Conservation (phyloP, 2,113 vertebrate genomes). For the Blennius ocellaris region DNA sequence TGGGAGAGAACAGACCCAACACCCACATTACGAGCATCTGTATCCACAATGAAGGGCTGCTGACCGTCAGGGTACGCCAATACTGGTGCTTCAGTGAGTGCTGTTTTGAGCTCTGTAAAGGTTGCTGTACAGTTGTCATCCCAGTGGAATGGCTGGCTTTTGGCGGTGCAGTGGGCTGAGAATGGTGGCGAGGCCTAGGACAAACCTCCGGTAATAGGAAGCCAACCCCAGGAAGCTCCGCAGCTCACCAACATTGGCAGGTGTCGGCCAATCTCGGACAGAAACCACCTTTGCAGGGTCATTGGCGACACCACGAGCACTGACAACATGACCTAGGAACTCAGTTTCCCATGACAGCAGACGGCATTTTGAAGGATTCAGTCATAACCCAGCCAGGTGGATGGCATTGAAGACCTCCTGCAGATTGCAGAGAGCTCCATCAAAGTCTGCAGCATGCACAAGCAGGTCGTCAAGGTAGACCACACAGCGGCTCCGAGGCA, state of each 20-base stretch:
- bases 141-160: not conserved
- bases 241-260: not conserved
- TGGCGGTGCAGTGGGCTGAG: not conserved
- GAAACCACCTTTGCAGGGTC: not conserved
- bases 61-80: not conserved
- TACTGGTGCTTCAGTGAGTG: not conserved
- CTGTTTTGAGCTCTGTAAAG: not conserved
- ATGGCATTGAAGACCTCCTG: not conserved
- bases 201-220: not conserved
- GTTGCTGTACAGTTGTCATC: no score
- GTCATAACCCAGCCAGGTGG: not conserved
- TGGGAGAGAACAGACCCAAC: not conserved
- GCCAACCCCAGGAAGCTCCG: not conserved
- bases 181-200: not conserved
- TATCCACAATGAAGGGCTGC: not conserved
- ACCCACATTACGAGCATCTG: not conserved
- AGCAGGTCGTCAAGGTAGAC: not conserved
- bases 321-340: not conserved
- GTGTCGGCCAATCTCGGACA: not conserved
- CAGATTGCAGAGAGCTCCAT: not conserved
- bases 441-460: not conserved
- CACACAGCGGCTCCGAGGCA: not conserved
- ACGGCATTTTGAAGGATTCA: not conserved
- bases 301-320: not conserved
- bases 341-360: not conserved